phyloP scores from a whole-genome alignment of 2,888 invertebrate genomes.

The Chrysolina americana region DNA sequence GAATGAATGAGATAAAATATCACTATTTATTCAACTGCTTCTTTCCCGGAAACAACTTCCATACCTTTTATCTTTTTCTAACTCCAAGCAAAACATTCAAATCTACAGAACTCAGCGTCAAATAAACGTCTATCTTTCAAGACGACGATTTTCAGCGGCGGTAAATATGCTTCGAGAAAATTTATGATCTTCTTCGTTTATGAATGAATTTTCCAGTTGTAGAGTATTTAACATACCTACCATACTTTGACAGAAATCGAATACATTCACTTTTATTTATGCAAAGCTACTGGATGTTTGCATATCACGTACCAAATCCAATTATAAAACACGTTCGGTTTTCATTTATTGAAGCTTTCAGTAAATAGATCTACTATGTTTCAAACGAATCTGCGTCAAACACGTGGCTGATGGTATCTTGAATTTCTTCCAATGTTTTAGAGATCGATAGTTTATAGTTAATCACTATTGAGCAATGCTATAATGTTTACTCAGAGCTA shows the following conservation, averaged over 20 bases:
- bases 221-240: not conserved
- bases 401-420: not conserved
- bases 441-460: too few species aligned
- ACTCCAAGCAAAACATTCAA: not conserved
- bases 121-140: slow-evolving; percentile 14
- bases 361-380: not conserved
- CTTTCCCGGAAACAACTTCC: not conserved
- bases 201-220: not conserved
- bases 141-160: not conserved
- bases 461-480: too few species aligned
- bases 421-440: too few species aligned
- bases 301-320: not conserved
- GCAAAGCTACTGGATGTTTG: not conserved
- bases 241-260: not conserved
- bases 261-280: not conserved
- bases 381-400: not conserved
- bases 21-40: not conserved
- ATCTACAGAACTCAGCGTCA: not conserved
- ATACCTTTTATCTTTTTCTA: not conserved
- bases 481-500: too few species aligned
- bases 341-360: slow-evolving; percentile 4
- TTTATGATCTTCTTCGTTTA: not conserved
- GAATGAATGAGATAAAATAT: too few species aligned
- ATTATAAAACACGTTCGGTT: not conserved
- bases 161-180: not conserved